Conservation (phyloP, 2,888 invertebrate genomes). For the Sesia bembeciformis region DNA sequence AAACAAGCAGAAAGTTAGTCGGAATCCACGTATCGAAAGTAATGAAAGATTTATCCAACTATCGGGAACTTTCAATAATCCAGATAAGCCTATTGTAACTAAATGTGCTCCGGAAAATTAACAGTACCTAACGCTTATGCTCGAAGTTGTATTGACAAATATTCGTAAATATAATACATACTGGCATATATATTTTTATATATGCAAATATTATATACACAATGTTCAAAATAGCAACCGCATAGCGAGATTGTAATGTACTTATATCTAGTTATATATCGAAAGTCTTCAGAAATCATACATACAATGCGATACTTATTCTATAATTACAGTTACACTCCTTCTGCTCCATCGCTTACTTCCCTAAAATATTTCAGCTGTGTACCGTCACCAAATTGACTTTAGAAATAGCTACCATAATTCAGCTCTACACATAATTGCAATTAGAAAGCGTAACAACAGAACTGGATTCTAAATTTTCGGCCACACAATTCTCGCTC, state of each 20-base stretch:
- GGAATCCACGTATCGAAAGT: constrained; percentile 46
- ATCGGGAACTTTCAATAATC: constrained; percentile 56
- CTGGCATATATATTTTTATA: too few relatives aligned
- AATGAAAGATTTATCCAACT: constrained; percentile 49
- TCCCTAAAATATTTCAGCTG: background rate
- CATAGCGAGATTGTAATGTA: too few relatives aligned
- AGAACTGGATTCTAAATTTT: constrained; percentile 24
- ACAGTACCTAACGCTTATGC: background rate
- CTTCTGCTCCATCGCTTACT: background rate
- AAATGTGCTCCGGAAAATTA: background rate
- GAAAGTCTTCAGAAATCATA: too few relatives aligned
- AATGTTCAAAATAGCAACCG: too few relatives aligned
- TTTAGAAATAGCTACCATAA: background rate
- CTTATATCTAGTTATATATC: too few relatives aligned
- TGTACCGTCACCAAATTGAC: background rate
- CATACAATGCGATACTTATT: too few relatives aligned
- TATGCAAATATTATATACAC: too few relatives aligned
- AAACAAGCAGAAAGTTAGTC: constrained; percentile 34
- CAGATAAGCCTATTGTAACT: constrained; percentile 48
- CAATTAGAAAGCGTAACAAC: constrained; percentile 2
- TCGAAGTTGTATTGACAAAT: background rate
- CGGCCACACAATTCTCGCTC: constrained; percentile 28
- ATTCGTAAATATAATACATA: too few relatives aligned
- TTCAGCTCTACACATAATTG: background rate
- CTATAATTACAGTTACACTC: too few relatives aligned